Conservation (phyloP, 53 echinoderm and acorn worm genomes). For the Holothuria leucospilota region DNA sequence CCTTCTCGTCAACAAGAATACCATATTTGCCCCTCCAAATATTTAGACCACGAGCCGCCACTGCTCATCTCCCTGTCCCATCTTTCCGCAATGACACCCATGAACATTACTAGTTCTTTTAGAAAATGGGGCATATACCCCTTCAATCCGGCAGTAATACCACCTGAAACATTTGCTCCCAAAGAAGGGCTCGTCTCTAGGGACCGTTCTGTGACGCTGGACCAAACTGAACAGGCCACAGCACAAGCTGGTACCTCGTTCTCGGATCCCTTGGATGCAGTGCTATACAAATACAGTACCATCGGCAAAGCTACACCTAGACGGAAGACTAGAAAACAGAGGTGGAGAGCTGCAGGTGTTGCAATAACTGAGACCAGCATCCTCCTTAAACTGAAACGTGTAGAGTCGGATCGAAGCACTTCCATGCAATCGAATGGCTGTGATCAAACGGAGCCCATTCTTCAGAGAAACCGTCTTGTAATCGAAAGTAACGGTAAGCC, state of each 20-base stretch:
- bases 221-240: too few relatives aligned
- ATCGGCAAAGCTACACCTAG: neutral
- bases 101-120: constrained; percentile 8
- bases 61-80: neutral
- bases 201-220: too few relatives aligned
- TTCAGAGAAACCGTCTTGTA: too few relatives aligned
- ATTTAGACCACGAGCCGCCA: too few relatives aligned
- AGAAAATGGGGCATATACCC: constrained; percentile 2
- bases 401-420: neutral
- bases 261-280: too few relatives aligned
- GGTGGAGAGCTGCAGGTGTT: neutral
- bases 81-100: neutral
- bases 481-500: too few relatives aligned
- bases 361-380: neutral
- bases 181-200: neutral
- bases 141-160: neutral
- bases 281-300: too few relatives aligned
- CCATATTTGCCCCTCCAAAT: too few relatives aligned
- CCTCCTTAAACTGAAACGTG: neutral
- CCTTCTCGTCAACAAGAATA: too few relatives aligned
- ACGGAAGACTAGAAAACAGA: neutral
- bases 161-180: neutral
- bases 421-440: too few relatives aligned
- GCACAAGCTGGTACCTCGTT: too few relatives aligned
- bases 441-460: too few relatives aligned